Conservation (phyloP, 2,113 vertebrate genomes). For the Motacilla tschutschensis region DNA sequence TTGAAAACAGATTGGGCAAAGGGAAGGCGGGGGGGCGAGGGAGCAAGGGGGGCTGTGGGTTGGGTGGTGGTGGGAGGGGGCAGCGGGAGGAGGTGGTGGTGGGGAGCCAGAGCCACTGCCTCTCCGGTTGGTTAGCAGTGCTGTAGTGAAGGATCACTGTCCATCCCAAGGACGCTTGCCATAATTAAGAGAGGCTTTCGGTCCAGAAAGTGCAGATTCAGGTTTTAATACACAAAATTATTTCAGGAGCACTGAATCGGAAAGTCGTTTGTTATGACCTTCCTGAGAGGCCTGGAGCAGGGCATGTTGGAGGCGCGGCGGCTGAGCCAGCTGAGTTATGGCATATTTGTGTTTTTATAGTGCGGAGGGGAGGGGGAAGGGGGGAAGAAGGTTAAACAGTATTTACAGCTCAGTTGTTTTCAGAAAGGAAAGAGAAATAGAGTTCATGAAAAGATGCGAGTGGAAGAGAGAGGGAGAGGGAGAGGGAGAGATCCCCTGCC, state of each 20-base stretch:
- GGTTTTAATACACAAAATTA: slow-evolving; percentile 99
- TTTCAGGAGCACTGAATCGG: slow-evolving; percentile 99
- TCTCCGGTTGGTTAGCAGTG: slow-evolving; percentile 80
- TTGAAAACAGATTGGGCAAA: slow-evolving; percentile 99
- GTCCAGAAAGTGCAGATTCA: slow-evolving; percentile 99
- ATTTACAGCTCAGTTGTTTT: slow-evolving; percentile 99
- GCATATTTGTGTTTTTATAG: slow-evolving; percentile 99
- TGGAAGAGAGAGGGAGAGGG: slow-evolving; percentile 34
- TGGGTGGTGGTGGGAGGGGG: slow-evolving; percentile 68
- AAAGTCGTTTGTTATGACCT: slow-evolving; percentile 99
- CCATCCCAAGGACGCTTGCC: slow-evolving; percentile 97
- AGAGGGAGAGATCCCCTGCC: slow-evolving; percentile 44
- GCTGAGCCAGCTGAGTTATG: slow-evolving; percentile 95
- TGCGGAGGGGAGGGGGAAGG: slow-evolving; percentile 84
- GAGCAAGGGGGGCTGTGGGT: slow-evolving; percentile 70
- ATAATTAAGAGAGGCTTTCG: slow-evolving; percentile 99
- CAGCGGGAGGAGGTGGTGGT: slow-evolving; percentile 48
- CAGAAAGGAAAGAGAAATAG: slow-evolving; percentile 90
- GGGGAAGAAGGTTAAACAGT: slow-evolving; percentile 92
- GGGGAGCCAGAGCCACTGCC: slow-evolving; percentile 54
- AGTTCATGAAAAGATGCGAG: slow-evolving; percentile 81
- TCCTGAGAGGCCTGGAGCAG: slow-evolving; percentile 96
- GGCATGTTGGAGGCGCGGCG: slow-evolving; percentile 96
- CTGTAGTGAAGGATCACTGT: slow-evolving; percentile 98
- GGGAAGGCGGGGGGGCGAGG: slow-evolving; percentile 75